phyloP scores from a whole-genome alignment of 2,888 invertebrate species.

The Sympetrum striolatum region DNA sequence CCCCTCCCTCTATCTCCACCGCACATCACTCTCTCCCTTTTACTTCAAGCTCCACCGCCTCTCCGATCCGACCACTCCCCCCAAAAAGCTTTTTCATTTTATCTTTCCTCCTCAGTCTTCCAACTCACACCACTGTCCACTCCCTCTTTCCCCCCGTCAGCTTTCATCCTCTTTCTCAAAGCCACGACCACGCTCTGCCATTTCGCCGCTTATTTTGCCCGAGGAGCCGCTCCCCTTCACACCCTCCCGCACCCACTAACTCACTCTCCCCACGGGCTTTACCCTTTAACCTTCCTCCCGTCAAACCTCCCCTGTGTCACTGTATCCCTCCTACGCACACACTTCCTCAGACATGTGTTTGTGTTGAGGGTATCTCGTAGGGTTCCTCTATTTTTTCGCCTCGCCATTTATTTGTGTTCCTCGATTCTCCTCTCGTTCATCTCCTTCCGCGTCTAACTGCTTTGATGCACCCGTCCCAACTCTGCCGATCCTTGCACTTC shows the following conservation, averaged over 20 bases:
- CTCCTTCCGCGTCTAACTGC: not conserved
- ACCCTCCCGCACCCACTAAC: not conserved
- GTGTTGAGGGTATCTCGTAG: not conserved
- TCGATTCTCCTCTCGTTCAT: not conserved
- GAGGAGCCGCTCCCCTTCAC: not conserved
- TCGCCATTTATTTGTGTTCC: not conserved
- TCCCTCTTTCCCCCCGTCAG: not conserved
- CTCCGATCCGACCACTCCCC: not conserved
- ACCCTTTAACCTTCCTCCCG: not conserved
- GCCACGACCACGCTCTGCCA: not conserved
- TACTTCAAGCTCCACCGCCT: not conserved
- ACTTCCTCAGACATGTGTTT: not conserved
- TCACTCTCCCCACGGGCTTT: not conserved
- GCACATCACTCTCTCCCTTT: not conserved
- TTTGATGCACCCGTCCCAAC: too few relatives aligned
- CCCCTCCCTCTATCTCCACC: not conserved
- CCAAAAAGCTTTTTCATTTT: conserved; percentile 2
- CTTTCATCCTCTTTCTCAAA: conserved; percentile 25
- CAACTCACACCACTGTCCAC: not conserved
- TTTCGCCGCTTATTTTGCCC: conserved; percentile 21
- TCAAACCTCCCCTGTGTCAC: not conserved
- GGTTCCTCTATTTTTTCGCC: not conserved
- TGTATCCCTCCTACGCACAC: not conserved
- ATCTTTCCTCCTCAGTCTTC: conserved; percentile 15
- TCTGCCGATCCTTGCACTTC: too few relatives aligned